These are phyloP conservation scores for Emys orbicularis DNA, from an alignment of 2,797 vertebrate species.

Conservation along the genomic window DNA sequence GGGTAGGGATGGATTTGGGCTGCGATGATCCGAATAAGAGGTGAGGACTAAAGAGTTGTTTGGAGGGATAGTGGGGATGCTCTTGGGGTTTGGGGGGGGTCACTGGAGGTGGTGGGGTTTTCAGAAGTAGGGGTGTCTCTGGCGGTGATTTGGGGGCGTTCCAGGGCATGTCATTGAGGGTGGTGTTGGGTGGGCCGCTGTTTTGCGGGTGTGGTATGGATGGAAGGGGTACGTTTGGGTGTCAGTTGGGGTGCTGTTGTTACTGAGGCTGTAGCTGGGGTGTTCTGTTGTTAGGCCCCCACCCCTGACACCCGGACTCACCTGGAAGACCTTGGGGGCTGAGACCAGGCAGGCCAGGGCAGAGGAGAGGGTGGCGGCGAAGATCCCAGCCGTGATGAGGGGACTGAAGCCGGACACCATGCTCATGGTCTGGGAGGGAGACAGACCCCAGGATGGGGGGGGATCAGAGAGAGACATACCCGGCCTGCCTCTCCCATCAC, in stretches of 20 bases:
- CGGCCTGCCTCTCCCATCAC: too few species aligned
- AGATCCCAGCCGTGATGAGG: conserved; percentile 95
- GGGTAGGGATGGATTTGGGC: not conserved
- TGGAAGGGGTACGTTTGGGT: not conserved
- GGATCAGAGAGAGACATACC: not conserved
- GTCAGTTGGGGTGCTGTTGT: not conserved
- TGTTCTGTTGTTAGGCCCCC: rapidly evolving
- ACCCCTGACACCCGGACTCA: conserved; percentile 52
- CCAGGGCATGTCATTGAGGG: too few species aligned
- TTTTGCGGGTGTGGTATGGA: too few species aligned
- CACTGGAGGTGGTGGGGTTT: not conserved
- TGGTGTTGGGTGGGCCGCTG: too few species aligned
- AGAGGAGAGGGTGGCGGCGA: conserved; percentile 94
- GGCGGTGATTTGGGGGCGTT: not conserved
- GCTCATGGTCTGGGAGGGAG: conserved; percentile 81
- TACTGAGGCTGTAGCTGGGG: not conserved
- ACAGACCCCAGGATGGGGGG: not conserved
- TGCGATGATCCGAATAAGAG: not conserved
- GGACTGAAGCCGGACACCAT: conserved; percentile 93
- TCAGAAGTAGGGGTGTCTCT: not conserved
- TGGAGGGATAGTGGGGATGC: not conserved
- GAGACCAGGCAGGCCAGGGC: conserved; percentile 96
- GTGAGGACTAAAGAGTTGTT: not conserved
- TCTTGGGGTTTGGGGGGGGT: not conserved
- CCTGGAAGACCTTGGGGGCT: conserved; percentile 98